Percentiles rank a stretch among this genome's conserved stretches.
Conservation (phyloP, 2,113 vertebrate species). For the Amblyopsis rosae region DNA sequence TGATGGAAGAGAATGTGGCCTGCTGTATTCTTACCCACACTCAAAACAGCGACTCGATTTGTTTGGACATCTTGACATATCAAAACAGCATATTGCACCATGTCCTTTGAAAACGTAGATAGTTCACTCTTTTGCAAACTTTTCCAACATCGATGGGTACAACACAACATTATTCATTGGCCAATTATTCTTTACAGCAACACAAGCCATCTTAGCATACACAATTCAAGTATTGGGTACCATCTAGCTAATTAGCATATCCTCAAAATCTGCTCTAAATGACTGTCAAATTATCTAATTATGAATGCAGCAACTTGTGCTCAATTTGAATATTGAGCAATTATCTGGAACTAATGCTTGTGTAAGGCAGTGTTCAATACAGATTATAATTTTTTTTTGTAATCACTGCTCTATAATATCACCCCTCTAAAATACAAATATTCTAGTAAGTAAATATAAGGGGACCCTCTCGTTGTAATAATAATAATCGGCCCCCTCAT, state of each 20-base stretch:
- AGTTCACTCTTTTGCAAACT: not conserved
- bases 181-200: no score
- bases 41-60: no score
- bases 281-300: constrained; percentile 30
- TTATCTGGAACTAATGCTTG: constrained; percentile 19
- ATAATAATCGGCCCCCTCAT: not conserved
- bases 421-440: not conserved
- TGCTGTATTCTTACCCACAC: no score
- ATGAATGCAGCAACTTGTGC: constrained; percentile 19
- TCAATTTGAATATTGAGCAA: constrained; percentile 25
- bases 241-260: constrained; percentile 9
- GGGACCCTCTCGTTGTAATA: not conserved
- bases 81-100: no score
- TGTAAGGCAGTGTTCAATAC: not conserved
- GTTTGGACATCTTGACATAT: no score
- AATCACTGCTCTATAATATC: not conserved
- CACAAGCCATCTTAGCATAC: not conserved
- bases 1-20: no score
- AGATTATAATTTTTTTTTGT: not conserved
- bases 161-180: no score
- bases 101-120: not conserved
- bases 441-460: not conserved
- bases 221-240: not conserved
- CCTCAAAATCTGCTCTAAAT: constrained; percentile 14
- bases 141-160: no score